Evolutionary conservation across 30 jellyfish, hydroid and myxozoan species (phyloP).

Genomic region (Mastigias papua): DNA sequence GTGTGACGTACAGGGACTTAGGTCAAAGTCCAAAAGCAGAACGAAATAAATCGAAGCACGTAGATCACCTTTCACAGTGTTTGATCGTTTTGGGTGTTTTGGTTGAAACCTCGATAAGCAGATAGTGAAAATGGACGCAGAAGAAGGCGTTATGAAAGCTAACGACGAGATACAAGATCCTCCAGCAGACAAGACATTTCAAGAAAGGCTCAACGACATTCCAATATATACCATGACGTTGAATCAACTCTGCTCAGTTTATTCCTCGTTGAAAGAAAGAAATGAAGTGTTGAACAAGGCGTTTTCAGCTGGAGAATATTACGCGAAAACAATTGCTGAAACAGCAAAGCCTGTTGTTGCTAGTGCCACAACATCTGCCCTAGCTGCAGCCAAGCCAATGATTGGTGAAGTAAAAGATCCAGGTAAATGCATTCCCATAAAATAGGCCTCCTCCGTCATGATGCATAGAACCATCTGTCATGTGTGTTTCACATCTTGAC

Average conservation of each 20-base stretch:
- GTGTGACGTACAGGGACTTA: neutral
- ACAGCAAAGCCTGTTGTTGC: constrained; percentile 97
- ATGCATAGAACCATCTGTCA: too few species aligned
- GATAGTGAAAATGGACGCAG: constrained; percentile 24
- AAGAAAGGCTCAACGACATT: constrained; percentile 90
- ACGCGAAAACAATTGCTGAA: constrained; percentile 71
- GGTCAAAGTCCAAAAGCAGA: constrained; percentile 7
- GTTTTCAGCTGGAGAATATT: constrained; percentile 88
- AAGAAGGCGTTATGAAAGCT: neutral
- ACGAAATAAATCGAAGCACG: constrained; percentile 6
- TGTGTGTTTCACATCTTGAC: too few species aligned
- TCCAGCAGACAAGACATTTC: constrained; percentile 79
- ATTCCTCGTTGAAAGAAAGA: constrained; percentile 83
- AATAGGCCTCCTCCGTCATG: neutral
- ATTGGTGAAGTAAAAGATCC: constrained; percentile 97
- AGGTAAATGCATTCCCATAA: constrained; percentile 48
- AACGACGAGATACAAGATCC: constrained; percentile 17
- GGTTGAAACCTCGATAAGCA: neutral
- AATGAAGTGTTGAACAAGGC: constrained; percentile 87
- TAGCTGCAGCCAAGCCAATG: constrained; percentile 94
- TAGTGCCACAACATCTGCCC: constrained; percentile 94
- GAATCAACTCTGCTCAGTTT: constrained; percentile 83
- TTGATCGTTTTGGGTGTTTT: neutral
- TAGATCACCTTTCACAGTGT: neutral
- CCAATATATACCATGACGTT: constrained; percentile 93